Percentiles rank a stretch among this genome's conserved stretches.
These are phyloP conservation scores for Dendronephthya gigantea DNA, from an alignment of 64 coral and sea anemone species.

Conservation along the genomic window DNA sequence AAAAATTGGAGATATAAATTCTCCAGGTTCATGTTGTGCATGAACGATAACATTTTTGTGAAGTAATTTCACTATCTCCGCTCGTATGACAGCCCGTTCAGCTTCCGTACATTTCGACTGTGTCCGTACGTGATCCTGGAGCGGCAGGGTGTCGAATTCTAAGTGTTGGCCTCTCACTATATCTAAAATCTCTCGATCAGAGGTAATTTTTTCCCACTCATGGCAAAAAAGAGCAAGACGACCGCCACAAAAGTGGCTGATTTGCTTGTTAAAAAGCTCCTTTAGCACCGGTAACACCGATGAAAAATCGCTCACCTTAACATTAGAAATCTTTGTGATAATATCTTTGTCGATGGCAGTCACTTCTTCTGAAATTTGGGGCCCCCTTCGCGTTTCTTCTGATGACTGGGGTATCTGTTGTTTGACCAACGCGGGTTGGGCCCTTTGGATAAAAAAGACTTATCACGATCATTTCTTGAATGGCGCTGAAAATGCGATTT, in stretches of 20 bases:
- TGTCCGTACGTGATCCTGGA: background rate
- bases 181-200: slow-evolving; percentile 29
- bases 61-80: slow-evolving; percentile 8
- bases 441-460: background rate
- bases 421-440: background rate
- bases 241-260: slow-evolving; percentile 14
- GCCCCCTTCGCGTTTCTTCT: background rate
- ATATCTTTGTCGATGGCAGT: background rate
- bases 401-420: background rate
- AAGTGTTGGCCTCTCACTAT: slow-evolving; percentile 14
- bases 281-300: background rate
- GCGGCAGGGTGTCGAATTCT: background rate
- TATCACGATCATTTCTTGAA: background rate
- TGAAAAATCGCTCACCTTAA: background rate
- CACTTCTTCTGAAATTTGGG: background rate
- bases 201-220: slow-evolving; percentile 25
- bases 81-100: background rate
- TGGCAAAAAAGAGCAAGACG: slow-evolving; percentile 13
- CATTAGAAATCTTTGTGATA: background rate
- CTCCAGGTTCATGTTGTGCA: slow-evolving; percentile 8
- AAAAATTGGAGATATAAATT: slow-evolving; percentile 14
- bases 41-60: background rate
- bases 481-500: too few relatives aligned
- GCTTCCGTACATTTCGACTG: too few relatives aligned
- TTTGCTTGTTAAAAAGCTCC: background rate